Base-by-base conservation (phyloP, 2,888 invertebrate genomes). In the Epirrhoe tristata region DNA sequence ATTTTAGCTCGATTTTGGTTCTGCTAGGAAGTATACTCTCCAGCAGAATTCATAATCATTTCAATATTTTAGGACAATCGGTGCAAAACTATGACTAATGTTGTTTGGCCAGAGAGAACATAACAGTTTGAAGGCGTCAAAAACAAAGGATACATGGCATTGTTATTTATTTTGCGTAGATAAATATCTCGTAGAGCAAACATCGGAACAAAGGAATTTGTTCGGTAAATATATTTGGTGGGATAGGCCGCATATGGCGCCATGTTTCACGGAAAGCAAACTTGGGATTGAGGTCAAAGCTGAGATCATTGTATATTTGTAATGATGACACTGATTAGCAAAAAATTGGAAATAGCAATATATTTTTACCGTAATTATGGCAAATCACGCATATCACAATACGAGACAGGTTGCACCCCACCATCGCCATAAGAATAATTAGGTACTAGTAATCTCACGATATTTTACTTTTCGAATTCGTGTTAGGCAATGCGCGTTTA, bases 181-280 rank as follows among this genome's bases (percentile, higher is more conserved):
- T 67, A 67, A 65, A 66, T 61, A 63, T 36, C 31, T 24, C 24
- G 24, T 24, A 55, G 67, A 59, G 50, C 50, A 55, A 61, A 63
- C 64, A 61, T 67, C 58, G 61, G 58, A 58, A 68, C 70, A 64
- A 74, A 72, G 67, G 64, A 73, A 70, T 74, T 66, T 59, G 58
- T 59, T 76, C 53, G 64, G 62, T 70, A 73, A 78, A 77, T 67
- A 71, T 65, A 71, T 66, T 5, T 16, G 16, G 48, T 61, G 63
- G 63, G 55, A 71, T 58, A 53, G 64, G 57, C 62, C 39, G 39
- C 12, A 43, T 12, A 12, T 50, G 66, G 63, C 70, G 71, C 70
- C 70, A 62, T 69, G 56, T 69, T 64, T 67, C 50, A 54, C 39
- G 52, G 51, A 62, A 69, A 69, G 70, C n/a, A 6, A 16, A 12